Conservation (phyloP, 92 coral and sea anemone species). For the Palythoa heliodiscus region DNA sequence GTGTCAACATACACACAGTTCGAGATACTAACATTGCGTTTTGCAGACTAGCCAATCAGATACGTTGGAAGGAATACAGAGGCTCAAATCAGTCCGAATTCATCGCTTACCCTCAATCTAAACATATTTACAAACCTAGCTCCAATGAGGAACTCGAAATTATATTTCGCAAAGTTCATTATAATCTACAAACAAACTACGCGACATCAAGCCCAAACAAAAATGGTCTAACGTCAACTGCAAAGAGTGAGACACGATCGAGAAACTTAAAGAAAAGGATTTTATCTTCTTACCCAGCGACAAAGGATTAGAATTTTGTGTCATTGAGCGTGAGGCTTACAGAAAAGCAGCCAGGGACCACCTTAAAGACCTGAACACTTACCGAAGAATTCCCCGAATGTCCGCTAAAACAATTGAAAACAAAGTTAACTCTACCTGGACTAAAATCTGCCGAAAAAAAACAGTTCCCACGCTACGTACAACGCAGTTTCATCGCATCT, state of each 20-base stretch:
- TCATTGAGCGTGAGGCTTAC: constrained; percentile 26
- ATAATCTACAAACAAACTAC: too few relatives aligned
- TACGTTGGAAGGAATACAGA: constrained; percentile 48
- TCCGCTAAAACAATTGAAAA: constrained; percentile 65
- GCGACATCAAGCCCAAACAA: too few relatives aligned
- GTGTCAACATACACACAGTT: too few relatives aligned
- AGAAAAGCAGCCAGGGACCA: constrained; percentile 37
- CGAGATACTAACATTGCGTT: too few relatives aligned
- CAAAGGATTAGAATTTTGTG: too few relatives aligned
- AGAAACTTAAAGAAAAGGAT: too few relatives aligned
- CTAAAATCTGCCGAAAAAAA: constrained; percentile 47
- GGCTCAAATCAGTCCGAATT: background rate
- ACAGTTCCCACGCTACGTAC: constrained; percentile 39
- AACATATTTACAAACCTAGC: too few relatives aligned
- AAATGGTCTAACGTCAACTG: constrained; percentile 43
- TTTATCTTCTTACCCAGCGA: too few relatives aligned
- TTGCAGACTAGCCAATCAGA: background rate
- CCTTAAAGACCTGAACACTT: constrained; percentile 16
- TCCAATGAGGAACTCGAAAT: too few relatives aligned
- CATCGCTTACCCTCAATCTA: too few relatives aligned
- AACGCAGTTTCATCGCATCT: constrained; percentile 39
- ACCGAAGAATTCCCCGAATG: constrained; percentile 51
- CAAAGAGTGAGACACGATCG: constrained; percentile 10
- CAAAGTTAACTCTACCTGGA: constrained; percentile 63
- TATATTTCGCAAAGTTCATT: too few relatives aligned